A percentile compares a stretch with the other conserved stretches of the same genome.
Conservation (phyloP, 2,797 vertebrate species). For the Alosa sapidissima region DNA sequence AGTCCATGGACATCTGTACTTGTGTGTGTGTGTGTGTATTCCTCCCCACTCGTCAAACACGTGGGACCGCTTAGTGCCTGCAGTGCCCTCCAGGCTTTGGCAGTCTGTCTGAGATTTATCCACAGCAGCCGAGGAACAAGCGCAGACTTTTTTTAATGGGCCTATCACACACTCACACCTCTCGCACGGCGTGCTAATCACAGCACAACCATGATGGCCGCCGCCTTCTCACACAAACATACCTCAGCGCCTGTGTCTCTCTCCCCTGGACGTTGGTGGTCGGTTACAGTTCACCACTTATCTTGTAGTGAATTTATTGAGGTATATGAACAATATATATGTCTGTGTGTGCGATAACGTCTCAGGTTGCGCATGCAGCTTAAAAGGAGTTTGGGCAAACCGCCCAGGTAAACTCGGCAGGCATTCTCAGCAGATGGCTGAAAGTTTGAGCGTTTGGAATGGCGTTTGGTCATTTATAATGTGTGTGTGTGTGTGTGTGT, state of each 20-base stretch:
- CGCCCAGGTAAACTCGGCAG: constrained; percentile 6
- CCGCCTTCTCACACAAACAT: not conserved
- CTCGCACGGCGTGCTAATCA: not conserved
- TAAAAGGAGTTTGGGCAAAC: not conserved
- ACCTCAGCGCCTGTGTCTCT: not conserved
- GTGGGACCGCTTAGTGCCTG: not conserved
- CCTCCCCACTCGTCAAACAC: not conserved
- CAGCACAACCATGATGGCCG: not conserved
- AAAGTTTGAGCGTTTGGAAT: constrained; percentile 1
- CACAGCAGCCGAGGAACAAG: not conserved
- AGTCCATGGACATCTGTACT: not conserved
- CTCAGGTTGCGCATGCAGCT: not conserved
- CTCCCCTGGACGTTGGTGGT: not conserved
- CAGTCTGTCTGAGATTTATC: not conserved
- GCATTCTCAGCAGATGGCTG: not conserved
- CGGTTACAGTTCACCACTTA: constrained; percentile 7
- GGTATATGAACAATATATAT: not conserved
- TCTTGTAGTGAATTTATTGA: constrained; percentile 9
- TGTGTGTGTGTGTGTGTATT: not conserved
- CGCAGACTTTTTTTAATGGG: not conserved
- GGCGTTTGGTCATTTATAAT: not conserved
- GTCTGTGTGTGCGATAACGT: not conserved
- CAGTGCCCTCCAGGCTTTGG: not conserved
- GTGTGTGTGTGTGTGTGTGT: constrained; percentile 11
- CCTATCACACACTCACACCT: not conserved